Evolutionary conservation across 2,888 invertebrate genomes (phyloP).

Genomic region (Conistra vaccinii): DNA sequence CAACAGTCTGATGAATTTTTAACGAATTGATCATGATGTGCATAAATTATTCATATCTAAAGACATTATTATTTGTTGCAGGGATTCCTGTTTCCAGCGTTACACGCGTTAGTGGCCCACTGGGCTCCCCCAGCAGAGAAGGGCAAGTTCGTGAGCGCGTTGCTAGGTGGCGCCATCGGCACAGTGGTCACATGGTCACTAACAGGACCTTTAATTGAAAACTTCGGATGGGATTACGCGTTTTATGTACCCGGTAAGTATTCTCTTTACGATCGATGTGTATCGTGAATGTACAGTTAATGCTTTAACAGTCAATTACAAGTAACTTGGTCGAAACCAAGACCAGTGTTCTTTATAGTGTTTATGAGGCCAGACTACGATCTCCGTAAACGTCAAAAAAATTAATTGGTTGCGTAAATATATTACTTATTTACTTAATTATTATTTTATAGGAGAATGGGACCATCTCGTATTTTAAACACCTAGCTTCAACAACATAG

Average conservation of each 20-base stretch:
- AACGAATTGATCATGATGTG: neutral
- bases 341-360: slow-evolving; percentile 12
- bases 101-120: slow-evolving; percentile 92
- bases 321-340: slow-evolving; percentile 9
- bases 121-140: slow-evolving; percentile 94
- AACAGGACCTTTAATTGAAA: slow-evolving; percentile 92
- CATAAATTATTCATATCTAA: neutral
- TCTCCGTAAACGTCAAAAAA: neutral
- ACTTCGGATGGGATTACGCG: slow-evolving; percentile 92
- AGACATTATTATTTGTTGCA: slow-evolving; percentile 69
- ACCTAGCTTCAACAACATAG: neutral
- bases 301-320: slow-evolving; percentile 29
- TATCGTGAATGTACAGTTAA: slow-evolving; percentile 29
- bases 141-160: slow-evolving; percentile 92
- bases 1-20: neutral
- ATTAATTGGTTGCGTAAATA: neutral
- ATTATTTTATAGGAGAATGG: neutral
- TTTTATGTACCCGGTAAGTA: slow-evolving; percentile 91
- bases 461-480: neutral
- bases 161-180: slow-evolving; percentile 93
- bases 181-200: slow-evolving; percentile 93
- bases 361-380: neutral
- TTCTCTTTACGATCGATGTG: slow-evolving; percentile 29
- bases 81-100: slow-evolving; percentile 92
- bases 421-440: too few species aligned